Evolutionary conservation across 2,888 invertebrate genomes (phyloP).

Genomic region (Heliconius hortense): DNA sequence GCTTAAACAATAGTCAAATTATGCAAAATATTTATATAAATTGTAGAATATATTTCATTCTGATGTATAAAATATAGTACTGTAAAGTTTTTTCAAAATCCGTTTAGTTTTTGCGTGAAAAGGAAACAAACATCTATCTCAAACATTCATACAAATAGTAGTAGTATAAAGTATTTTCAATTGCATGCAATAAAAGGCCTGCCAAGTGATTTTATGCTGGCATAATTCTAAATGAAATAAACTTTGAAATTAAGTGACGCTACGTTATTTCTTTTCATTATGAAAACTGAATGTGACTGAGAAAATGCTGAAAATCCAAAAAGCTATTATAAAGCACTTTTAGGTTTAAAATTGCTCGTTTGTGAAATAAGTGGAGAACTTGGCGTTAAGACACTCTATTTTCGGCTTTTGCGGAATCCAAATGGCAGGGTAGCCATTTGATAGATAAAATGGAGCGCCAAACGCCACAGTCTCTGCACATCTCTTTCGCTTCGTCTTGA

Average conservation of each 20-base stretch:
- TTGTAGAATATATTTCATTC: no score
- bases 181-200: conserved; percentile 51
- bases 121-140: background rate
- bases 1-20: background rate
- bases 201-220: conserved; percentile 52
- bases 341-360: background rate
- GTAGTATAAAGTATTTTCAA: conserved; percentile 52
- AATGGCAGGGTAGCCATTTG: no score
- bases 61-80: no score
- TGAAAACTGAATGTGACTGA: background rate
- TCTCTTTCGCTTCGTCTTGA: no score
- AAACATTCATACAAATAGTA: background rate
- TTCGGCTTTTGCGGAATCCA: background rate
- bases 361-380: background rate
- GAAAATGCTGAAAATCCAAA: background rate
- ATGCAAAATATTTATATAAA: background rate
- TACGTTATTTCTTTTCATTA: conserved; percentile 14
- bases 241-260: conserved; percentile 9
- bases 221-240: conserved; percentile 44
- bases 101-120: background rate
- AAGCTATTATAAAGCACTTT: background rate
- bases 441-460: no score
- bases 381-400: background rate
- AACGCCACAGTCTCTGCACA: no score
- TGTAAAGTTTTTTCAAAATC: no score